Evolutionary conservation across 1,140 invertebrate species (phyloP).

Genomic region (Cardiocondyla obscurior): DNA sequence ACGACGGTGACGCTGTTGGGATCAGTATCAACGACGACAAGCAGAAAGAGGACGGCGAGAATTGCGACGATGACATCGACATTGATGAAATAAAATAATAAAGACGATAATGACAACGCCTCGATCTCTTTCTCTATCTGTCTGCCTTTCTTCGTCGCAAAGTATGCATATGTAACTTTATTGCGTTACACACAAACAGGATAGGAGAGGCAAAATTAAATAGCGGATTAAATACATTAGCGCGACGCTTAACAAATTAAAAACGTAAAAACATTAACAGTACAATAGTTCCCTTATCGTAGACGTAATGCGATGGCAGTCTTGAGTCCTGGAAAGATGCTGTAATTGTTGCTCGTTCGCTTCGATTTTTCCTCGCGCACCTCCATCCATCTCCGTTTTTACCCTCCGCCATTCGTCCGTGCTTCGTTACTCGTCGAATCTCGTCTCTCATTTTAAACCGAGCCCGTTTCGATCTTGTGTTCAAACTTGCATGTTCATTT

Average conservation of each 20-base stretch:
- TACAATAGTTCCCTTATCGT: constrained; percentile 80
- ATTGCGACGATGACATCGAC: background rate
- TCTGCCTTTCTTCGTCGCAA: constrained; percentile 43
- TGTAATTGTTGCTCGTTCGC: constrained; percentile 79
- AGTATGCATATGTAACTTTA: constrained; percentile 63
- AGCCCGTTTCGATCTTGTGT: constrained; percentile 64
- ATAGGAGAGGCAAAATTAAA: constrained; percentile 70
- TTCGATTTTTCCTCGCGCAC: constrained; percentile 67
- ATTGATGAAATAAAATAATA: constrained; percentile 14
- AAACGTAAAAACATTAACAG: constrained; percentile 83
- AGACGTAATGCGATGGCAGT: constrained; percentile 82
- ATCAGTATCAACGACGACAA: background rate
- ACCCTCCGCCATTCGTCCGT: constrained; percentile 55
- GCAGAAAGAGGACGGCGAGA: background rate
- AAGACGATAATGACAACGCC: constrained; percentile 6
- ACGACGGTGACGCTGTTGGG: background rate
- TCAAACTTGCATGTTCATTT: constrained; percentile 61
- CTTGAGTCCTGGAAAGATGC: constrained; percentile 82
- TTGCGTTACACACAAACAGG: constrained; percentile 73
- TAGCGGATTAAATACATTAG: constrained; percentile 74
- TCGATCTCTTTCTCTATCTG: background rate
- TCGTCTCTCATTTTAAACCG: constrained; percentile 42
- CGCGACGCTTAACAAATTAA: constrained; percentile 81
- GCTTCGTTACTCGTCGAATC: constrained; percentile 53
- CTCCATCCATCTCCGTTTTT: constrained; percentile 53